Conservation (phyloP, 92 coral and sea anemone species). For the Parazoanthus swiftii region DNA sequence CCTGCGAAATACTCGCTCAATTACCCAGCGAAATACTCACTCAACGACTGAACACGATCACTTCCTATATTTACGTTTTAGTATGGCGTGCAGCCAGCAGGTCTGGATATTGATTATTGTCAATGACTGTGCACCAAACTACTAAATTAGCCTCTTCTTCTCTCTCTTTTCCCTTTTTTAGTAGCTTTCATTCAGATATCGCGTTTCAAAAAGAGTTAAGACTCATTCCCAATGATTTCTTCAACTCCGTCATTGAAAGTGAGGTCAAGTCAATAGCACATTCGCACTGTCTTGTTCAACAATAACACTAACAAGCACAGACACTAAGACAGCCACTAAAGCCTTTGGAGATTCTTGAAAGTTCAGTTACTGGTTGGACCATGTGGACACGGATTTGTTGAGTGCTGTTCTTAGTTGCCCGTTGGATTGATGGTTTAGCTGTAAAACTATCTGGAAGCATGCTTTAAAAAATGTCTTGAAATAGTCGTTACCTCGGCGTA, state of each 20-base stretch:
- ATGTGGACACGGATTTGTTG: neutral
- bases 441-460: neutral
- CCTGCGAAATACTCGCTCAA: too few species aligned
- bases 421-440: neutral
- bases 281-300: neutral
- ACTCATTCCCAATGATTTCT: neutral
- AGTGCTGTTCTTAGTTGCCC: neutral
- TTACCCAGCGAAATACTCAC: too few species aligned
- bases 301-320: neutral
- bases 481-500: too few species aligned
- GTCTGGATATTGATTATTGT: too few species aligned
- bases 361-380: neutral
- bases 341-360: neutral
- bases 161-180: neutral
- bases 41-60: too few species aligned
- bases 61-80: neutral
- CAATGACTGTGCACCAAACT: too few species aligned
- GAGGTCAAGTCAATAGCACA: neutral
- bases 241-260: neutral
- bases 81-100: neutral
- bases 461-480: neutral
- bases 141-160: neutral
- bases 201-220: neutral
- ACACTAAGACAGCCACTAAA: neutral
- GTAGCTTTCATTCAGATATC: neutral